These are phyloP conservation scores for Campylomormyrus numenius DNA, from an alignment of 2,113 vertebrate species.

Conservation along the genomic window DNA sequence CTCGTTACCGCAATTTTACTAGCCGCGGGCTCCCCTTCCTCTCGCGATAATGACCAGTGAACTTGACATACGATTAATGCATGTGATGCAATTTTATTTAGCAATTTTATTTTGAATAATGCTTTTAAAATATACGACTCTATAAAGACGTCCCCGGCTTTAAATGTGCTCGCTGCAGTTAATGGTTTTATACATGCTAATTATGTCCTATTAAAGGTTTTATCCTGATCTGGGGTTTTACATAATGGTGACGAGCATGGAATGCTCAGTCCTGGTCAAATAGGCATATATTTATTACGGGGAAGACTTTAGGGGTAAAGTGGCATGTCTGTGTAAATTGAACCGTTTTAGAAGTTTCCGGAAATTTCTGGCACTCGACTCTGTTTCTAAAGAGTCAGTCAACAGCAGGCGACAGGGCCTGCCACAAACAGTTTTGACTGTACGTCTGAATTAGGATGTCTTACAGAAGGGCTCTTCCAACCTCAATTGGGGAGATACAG, in stretches of 20 bases:
- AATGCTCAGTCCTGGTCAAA: background rate
- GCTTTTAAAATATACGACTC: background rate
- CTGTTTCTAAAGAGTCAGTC: background rate
- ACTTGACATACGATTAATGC: background rate
- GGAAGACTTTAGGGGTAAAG: background rate
- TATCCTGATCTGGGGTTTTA: background rate
- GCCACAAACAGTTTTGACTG: background rate
- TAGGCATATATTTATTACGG: background rate
- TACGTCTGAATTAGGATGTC: background rate
- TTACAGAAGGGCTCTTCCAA: background rate
- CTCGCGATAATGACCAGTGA: background rate
- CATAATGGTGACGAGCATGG: background rate
- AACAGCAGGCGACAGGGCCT: background rate
- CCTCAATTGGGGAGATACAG: background rate
- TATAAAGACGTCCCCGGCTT: background rate
- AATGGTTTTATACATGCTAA: background rate
- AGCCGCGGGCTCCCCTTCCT: background rate
- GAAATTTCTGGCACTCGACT: background rate
- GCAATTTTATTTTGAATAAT: background rate
- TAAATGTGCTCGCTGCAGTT: background rate
- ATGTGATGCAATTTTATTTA: background rate
- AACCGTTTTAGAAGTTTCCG: background rate
- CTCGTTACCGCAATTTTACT: background rate
- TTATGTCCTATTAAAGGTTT: background rate
- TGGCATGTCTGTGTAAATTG: background rate